A percentile compares a stretch with the other conserved stretches of the same genome.
These are phyloP conservation scores for Sycophila sp. DNA, from an alignment of 1,140 invertebrate genomes.

Conservation along the genomic window DNA sequence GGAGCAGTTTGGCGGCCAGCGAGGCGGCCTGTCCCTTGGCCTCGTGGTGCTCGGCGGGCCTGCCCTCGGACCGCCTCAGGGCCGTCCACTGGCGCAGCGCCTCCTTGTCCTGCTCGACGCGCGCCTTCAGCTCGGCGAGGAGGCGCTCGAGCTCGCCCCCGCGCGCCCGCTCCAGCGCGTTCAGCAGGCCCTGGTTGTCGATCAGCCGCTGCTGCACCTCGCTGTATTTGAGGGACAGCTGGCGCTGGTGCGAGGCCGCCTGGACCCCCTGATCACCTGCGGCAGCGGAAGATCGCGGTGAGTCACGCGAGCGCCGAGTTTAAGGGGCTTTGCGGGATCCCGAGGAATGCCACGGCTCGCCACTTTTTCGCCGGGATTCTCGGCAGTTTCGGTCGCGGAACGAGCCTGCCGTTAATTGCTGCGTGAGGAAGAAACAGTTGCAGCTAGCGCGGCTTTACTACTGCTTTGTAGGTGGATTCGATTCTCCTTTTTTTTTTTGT, in stretches of 20 bases:
- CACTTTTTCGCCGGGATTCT: no score
- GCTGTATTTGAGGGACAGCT: conserved; percentile 82
- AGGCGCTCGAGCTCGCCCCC: conserved; percentile 60
- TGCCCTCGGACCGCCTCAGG: conserved; percentile 55
- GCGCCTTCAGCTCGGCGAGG: conserved; percentile 70
- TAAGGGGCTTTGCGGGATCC: no score
- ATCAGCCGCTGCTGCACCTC: conserved; percentile 89
- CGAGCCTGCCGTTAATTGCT: no score
- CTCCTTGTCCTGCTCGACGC: conserved; percentile 79
- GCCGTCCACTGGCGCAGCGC: conserved; percentile 77
- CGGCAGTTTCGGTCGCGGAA: no score
- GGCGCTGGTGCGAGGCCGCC: conserved; percentile 88
- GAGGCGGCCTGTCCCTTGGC: conserved; percentile 14
- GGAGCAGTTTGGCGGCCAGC: conserved; percentile 77
- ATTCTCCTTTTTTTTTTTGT: no score
- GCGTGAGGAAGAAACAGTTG: no score
- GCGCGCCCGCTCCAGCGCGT: conserved; percentile 78
- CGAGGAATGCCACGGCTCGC: no score
- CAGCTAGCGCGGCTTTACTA: no score
- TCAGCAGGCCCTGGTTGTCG: conserved; percentile 90
- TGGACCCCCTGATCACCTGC: conserved; percentile 70
- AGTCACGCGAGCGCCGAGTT: conserved; percentile 45
- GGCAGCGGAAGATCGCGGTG: conserved; percentile 66
- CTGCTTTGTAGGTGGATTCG: no score
- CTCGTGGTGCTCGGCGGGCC: background rate